Percentiles rank a stretch among this genome's conserved stretches.
These are phyloP conservation scores for Apodemus sylvaticus DNA, from an alignment of 2,113 vertebrate genomes.

Conservation along the genomic window DNA sequence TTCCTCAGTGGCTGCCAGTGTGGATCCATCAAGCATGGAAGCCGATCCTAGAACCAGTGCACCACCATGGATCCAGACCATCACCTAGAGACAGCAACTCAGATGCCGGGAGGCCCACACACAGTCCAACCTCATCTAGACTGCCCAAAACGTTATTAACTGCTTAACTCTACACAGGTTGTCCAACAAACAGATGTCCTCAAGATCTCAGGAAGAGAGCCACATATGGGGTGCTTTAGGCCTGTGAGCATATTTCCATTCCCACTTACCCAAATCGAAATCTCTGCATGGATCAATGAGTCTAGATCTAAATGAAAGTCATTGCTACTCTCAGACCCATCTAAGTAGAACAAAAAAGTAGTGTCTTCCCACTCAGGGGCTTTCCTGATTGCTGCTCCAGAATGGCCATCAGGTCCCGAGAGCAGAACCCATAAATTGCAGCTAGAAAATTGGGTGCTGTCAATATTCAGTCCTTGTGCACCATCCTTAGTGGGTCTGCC, in stretches of 20 bases:
- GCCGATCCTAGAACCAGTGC: background rate
- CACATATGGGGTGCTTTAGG: background rate
- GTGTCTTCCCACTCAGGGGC: background rate
- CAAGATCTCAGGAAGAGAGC: background rate
- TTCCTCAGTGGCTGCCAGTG: conserved; percentile 5
- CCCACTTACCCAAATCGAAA: background rate
- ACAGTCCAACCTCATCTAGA: background rate
- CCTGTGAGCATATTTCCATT: background rate
- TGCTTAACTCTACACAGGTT: background rate
- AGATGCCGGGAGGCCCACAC: background rate
- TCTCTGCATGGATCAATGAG: background rate
- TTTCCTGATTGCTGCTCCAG: background rate
- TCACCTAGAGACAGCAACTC: background rate
- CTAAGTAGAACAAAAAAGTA: background rate
- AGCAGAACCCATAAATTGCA: background rate
- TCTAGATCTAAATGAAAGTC: background rate
- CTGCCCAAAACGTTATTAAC: background rate
- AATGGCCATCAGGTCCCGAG: background rate
- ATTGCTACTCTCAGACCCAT: background rate
- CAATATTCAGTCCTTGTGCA: no score
- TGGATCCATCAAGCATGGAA: background rate
- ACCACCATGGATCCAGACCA: background rate
- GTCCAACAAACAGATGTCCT: background rate
- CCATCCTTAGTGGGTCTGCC: no score
- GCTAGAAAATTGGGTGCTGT: no score